Evolutionary conservation across 2,888 invertebrate species (phyloP), one percentile per base, ranked within the genome.

Genomic region (Pedicia rivosa): DNA sequence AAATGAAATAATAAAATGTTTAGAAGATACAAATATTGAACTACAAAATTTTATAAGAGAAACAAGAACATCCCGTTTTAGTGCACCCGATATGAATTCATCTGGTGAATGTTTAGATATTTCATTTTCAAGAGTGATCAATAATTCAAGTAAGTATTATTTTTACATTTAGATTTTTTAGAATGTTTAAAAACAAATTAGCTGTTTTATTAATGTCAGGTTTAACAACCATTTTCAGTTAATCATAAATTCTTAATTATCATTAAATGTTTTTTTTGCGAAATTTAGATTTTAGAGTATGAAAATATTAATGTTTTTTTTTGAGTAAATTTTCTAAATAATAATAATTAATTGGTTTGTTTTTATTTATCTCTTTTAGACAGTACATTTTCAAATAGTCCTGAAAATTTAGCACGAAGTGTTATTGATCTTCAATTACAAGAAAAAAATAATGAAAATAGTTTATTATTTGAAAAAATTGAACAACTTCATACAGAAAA

Each of bases 381-480:
- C 8, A 33, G 29, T 20, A 52, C 49, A 16, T 32, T 50, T 12
- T 16, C 36, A 3, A 46, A 43, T 1, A 52, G 56, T 20, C 57
- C 59, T 0, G 61, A 61, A 42, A 59, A 55, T 45, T 42, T 61
- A 3, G 61, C 50, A 2, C 45, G 44, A 17, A 53, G 55, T 1
- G 60, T 61, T 2, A 43, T 61, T n/a, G 61, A 61, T 42, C 46
- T 57, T 1, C 55, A 59, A 22, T 35, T 61, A 20, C 54, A 56
- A 3, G 61, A 61, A 39, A 55, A 55, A 36, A 53, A 57, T 39
- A 41, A 40, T n/a, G 58, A 61, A 47, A 59, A 57, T 39, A 20
- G 41, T 3, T 33, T 43, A 8, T 22, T 52, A 19, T 44, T 47
- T 2, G 43, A 49, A 15, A 43, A 50, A 35, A 42, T 57, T 3